Evolutionary conservation across 2,113 vertebrate species (phyloP).

Genomic region (Entelurus aequoreus): DNA sequence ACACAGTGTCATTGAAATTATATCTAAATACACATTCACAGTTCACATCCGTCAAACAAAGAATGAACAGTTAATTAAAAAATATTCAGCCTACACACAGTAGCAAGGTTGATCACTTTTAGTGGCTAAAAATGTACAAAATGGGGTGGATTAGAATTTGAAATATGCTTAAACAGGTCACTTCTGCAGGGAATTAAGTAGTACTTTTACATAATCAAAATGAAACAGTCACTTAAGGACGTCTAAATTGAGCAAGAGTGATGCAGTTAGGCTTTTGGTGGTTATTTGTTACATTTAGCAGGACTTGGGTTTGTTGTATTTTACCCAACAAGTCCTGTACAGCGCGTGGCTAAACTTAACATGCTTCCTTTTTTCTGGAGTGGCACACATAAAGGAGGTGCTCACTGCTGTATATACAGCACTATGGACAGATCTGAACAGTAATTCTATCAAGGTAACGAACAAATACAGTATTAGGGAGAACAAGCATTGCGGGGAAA

Average conservation of each 20-base stretch:
- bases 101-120: conserved; percentile 20
- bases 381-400: conserved; percentile 39
- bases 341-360: conserved; percentile 35
- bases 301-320: neutral
- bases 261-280: conserved; percentile 19
- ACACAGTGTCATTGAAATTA: conserved; percentile 32
- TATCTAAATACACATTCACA: conserved; percentile 56
- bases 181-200: neutral
- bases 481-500: conserved; percentile 38
- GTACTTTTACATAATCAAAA: neutral
- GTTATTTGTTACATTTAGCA: conserved; percentile 15
- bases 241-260: conserved; percentile 8
- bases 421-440: conserved; percentile 40
- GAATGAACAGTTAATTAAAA: conserved; percentile 37
- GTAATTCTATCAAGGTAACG: conserved; percentile 42
- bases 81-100: conserved; percentile 26
- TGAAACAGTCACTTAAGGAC: neutral
- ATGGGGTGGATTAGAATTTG: conserved; percentile 14
- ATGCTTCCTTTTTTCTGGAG: conserved; percentile 22
- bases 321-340: conserved; percentile 39
- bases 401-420: conserved; percentile 43
- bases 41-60: conserved; percentile 32
- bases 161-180: neutral
- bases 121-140: conserved; percentile 33
- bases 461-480: conserved; percentile 32